phyloP scores from a whole-genome alignment of 2,797 vertebrate genomes.

The Merluccius polli region DNA sequence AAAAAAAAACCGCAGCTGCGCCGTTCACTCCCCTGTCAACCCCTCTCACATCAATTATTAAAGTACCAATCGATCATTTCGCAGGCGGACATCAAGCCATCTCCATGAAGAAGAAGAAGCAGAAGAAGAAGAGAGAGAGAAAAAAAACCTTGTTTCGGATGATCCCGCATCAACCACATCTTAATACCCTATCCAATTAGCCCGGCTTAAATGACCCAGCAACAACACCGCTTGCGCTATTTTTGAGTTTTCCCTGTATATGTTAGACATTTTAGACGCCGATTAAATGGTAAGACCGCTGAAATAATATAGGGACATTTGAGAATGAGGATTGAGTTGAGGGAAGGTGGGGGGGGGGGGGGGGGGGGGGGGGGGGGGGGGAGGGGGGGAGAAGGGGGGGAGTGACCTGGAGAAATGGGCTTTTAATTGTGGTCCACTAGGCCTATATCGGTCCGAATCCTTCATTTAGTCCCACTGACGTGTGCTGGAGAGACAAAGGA shows the following conservation, averaged over 20 bases:
- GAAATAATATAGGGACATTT: neutral
- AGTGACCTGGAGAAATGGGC: neutral
- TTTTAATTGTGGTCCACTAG: neutral
- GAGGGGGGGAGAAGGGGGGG: no score
- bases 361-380: neutral
- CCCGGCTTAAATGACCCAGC: constrained; percentile 31
- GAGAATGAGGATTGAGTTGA: no score
- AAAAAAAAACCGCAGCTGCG: constrained; percentile 70
- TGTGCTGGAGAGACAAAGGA: neutral
- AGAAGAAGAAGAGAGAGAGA: no score
- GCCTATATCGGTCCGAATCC: neutral
- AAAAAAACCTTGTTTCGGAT: constrained; percentile 51
- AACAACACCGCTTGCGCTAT: constrained; percentile 11
- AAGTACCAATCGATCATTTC: constrained; percentile 75
- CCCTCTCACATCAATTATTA: constrained; percentile 78
- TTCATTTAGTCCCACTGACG: neutral
- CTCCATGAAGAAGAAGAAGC: constrained; percentile 56
- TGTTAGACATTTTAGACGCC: constrained; percentile 20
- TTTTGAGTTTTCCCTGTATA: constrained; percentile 25
- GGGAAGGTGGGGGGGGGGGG: no score
- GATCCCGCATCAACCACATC: constrained; percentile 61
- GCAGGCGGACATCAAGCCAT: constrained; percentile 67
- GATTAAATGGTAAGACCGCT: constrained; percentile 1
- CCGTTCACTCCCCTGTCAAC: constrained; percentile 67
- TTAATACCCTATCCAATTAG: constrained; percentile 48